Evolutionary conservation across 1,140 invertebrate genomes (phyloP).

Genomic region (Lamellibrachia luymesi): DNA sequence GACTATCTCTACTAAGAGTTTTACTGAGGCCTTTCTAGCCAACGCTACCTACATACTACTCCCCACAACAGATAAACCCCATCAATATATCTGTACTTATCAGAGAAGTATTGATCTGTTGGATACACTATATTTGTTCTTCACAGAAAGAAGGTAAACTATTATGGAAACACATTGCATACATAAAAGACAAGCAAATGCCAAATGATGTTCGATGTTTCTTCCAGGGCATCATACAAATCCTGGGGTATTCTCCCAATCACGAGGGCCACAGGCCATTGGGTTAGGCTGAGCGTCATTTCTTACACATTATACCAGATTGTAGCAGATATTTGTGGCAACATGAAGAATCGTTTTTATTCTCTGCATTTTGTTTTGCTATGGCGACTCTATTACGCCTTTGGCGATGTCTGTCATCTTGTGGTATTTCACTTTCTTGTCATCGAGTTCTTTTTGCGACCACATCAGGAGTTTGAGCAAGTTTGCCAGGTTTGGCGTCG

Average conservation of each 20-base stretch:
- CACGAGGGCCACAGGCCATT: not conserved
- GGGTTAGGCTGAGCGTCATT: not conserved
- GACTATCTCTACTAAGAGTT: too few species aligned
- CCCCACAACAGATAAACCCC: not conserved
- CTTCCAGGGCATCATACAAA: not conserved
- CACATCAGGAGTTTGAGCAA: conserved; percentile 89
- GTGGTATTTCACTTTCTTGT: conserved; percentile 86
- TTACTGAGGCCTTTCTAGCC: too few species aligned
- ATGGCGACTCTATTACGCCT: conserved; percentile 33
- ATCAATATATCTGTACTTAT: not conserved
- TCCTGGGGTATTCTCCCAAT: not conserved
- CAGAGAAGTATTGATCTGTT: not conserved
- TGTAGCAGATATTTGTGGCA: not conserved
- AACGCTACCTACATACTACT: not conserved
- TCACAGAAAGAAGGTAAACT: not conserved
- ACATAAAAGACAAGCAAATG: not conserved
- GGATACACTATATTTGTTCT: not conserved
- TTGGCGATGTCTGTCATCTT: conserved; percentile 84
- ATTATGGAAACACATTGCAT: not conserved
- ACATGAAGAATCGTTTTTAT: not conserved
- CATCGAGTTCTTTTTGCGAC: conserved; percentile 93
- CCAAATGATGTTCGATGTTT: not conserved
- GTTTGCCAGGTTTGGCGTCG: conserved; percentile 82
- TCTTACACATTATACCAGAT: not conserved
- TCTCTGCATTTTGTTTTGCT: not conserved